phyloP scores from a whole-genome alignment of 64 coral and sea anemone genomes.

The Cladopsammia gracilis region DNA sequence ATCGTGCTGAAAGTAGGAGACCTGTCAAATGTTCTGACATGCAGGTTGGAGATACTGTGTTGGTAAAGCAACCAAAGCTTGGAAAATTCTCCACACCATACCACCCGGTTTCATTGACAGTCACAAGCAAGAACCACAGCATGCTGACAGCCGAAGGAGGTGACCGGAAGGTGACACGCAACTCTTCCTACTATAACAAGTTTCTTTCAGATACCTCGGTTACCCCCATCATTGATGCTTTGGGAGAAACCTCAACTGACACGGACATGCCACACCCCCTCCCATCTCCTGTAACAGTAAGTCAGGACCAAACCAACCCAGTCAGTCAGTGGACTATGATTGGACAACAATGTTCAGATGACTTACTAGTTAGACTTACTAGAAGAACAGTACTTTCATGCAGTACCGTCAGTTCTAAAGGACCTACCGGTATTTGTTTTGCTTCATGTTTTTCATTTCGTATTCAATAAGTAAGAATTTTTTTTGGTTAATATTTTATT shows the following conservation, averaged over 20 bases:
- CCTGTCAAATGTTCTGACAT: slow-evolving; percentile 35
- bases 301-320: background rate
- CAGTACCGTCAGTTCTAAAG: no score
- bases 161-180: no score
- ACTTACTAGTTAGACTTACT: no score
- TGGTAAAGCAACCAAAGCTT: no score
- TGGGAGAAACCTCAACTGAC: no score
- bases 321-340: background rate
- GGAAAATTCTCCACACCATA: no score
- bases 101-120: slow-evolving; percentile 1
- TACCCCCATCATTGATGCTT: background rate
- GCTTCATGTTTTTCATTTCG: no score
- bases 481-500: background rate
- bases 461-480: background rate
- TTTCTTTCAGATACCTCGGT: slow-evolving; percentile 3
- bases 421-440: no score
- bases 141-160: slow-evolving; percentile 39
- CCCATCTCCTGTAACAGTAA: background rate
- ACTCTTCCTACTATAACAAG: no score
- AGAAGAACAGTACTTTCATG: no score
- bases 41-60: background rate
- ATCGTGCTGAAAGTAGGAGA: slow-evolving; percentile 28
- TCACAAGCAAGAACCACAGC: slow-evolving; percentile 37
- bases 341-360: background rate
- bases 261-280: background rate